Evolutionary conservation across 2,888 invertebrate species (phyloP), one percentile per base, ranked within the genome.

Genomic region (Eristalis tenax): DNA sequence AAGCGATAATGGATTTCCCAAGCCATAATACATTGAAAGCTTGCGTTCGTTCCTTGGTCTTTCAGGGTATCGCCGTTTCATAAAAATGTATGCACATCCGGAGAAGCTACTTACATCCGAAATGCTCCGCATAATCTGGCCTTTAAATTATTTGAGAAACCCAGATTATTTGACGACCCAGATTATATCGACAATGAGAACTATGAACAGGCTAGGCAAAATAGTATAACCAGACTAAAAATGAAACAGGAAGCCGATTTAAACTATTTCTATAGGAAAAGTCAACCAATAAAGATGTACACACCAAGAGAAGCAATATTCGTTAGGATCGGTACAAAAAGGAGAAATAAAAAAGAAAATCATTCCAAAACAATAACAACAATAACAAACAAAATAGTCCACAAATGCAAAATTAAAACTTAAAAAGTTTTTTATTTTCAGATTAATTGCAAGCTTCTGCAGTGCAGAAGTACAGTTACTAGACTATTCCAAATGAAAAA

Each of bases 181-280:
- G n/a, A n/a, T n/a, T n/a, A n/a, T 6, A 59, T 32, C 63, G 64
- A 56, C 40, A 56, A 26, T 1, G 32, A 57, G 4, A 35, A 23
- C 4, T 57, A 38, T n/a, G 61, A 76, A 43, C 59, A 56, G 65
- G 32, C 32, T 57, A 50, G 65, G 38, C 43, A 68, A 57, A 43
- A 70, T 23, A 59, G 13, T 13, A 40, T 71, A 56, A 83, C 74
- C n/a, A 43, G 81, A 35, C 75, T 35, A 43, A 43, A 84, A 83
- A 74, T 82, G 66, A 10, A 66, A 40, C 69, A 68, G 56, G 83
- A 43, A 43, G 43, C 43, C 13, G 43, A 43, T 43, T 43, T 43
- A 18, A 43, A 43, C 18, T 43, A 43, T 18, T 15, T 43, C 43
- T n/a, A n/a, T n/a, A 43, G 18, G 10, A 32, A 32, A 32, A 32